Evolutionary conservation across 2,888 invertebrate species (phyloP), one percentile per base, ranked within the genome.

Genomic region (Protodeltote pygarga): DNA sequence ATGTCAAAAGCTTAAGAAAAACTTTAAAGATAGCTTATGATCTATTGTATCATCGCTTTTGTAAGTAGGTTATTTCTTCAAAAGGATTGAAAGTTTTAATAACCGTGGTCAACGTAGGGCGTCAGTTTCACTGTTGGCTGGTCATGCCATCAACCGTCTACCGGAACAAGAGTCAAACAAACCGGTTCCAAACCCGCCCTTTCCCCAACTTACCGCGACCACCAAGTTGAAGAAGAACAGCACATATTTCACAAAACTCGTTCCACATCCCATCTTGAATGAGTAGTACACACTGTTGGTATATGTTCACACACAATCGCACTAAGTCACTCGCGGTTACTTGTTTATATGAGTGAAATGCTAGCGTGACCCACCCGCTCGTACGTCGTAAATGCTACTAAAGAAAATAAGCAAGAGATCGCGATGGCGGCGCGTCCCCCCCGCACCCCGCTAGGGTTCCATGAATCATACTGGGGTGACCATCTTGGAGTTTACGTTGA

Each of bases 161-260:
- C 80, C 81, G 78, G 78, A 82, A 81, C 79, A 77, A 75, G 73
- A 79, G 46, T 55, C 65, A 52, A 52, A 17, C 42, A 81, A 87
- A 90, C 90, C 89, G 89, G 89, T 90, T 89, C 70, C 54, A 54
- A 61, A 57, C 76, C 75, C 77, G 75, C 79, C 79, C 80, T 79
- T 83, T 77, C 68, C 64, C 62, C 63, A 79, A 95, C 96, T 95
- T 88, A 96, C 96, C 93, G 95, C 95, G 77, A 95, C 95, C 53
- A 96, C 71, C 69, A 96, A 88, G 83, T 96, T 96, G 92, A 96
- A 95, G 86, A 95, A 92, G 85, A 96, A 97, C 75, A 97, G 94
- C 73, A 96, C 93, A 87, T 96, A 96, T 93, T 97, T 97, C 83
- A 96, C 94, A 89, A 95, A 94, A 85, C 95, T 94, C 89, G 95